These are phyloP conservation scores for Anguilla pacifica DNA, from an alignment of 2,797 vertebrate species.

Conservation along the genomic window DNA sequence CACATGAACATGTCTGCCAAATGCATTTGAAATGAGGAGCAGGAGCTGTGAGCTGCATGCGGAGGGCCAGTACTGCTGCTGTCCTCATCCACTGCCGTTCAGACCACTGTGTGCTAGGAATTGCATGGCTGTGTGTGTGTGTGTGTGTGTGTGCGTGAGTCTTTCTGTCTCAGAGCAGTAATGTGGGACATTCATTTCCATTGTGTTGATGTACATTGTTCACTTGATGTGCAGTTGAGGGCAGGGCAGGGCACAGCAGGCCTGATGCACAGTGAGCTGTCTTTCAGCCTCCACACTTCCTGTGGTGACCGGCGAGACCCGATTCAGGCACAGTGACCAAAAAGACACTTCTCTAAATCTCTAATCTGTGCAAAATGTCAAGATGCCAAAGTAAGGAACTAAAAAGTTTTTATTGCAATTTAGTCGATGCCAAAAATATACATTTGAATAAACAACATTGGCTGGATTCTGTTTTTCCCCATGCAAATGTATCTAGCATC, in stretches of 20 bases:
- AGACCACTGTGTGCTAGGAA: background rate
- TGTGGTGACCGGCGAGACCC: background rate
- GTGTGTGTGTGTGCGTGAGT: background rate
- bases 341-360: background rate
- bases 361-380: background rate
- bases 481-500: background rate
- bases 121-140: background rate
- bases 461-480: background rate
- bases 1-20: background rate
- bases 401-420: background rate
- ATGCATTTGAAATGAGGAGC: background rate
- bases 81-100: background rate
- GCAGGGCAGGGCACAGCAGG: background rate
- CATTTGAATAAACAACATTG: background rate
- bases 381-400: constrained; percentile 20
- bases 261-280: background rate
- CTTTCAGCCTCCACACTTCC: background rate
- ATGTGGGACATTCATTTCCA: background rate
- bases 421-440: constrained; percentile 23
- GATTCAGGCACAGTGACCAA: background rate
- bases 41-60: background rate
- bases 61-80: background rate
- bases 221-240: background rate
- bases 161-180: background rate
- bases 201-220: background rate